Percentiles rank a stretch among this genome's conserved stretches.
phyloP scores from a whole-genome alignment of 2,797 vertebrate species.

The Hypotaenidia philippensis region DNA sequence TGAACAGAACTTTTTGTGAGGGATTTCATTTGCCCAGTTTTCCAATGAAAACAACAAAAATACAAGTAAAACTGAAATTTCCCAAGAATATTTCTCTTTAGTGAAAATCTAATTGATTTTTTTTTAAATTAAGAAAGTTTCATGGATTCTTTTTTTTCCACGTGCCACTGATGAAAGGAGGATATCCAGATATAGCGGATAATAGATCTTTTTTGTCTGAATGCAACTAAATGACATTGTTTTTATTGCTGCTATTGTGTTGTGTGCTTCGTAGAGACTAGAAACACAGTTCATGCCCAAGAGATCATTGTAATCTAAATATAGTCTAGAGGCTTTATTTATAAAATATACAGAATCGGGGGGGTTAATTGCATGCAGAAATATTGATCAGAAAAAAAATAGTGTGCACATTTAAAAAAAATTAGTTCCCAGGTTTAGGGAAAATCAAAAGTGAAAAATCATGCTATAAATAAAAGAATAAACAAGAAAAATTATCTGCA shows the following conservation, averaged over 20 bases:
- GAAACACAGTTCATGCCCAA: slow-evolving; percentile 39
- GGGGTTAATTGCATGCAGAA: not conserved
- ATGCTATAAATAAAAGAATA: not conserved
- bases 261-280: slow-evolving; percentile 11
- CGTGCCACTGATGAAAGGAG: not conserved
- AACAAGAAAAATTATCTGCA: not conserved
- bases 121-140: not conserved
- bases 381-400: slow-evolving; percentile 16
- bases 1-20: not conserved
- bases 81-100: not conserved
- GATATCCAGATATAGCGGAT: slow-evolving; percentile 37
- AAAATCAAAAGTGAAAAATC: not conserved
- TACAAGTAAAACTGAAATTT: not conserved
- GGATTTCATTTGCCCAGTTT: not conserved
- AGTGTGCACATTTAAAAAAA: not conserved
- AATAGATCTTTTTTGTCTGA: slow-evolving; percentile 21
- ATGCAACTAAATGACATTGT: slow-evolving; percentile 34
- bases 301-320: slow-evolving; percentile 65
- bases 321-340: slow-evolving; percentile 51
- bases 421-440: not conserved
- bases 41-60: not conserved
- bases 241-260: slow-evolving; percentile 33
- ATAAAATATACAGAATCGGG: slow-evolving; percentile 32
- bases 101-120: not conserved
- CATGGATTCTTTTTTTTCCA: not conserved